Conservation (phyloP, 2,797 vertebrate genomes). For the Alosa sapidissima region DNA sequence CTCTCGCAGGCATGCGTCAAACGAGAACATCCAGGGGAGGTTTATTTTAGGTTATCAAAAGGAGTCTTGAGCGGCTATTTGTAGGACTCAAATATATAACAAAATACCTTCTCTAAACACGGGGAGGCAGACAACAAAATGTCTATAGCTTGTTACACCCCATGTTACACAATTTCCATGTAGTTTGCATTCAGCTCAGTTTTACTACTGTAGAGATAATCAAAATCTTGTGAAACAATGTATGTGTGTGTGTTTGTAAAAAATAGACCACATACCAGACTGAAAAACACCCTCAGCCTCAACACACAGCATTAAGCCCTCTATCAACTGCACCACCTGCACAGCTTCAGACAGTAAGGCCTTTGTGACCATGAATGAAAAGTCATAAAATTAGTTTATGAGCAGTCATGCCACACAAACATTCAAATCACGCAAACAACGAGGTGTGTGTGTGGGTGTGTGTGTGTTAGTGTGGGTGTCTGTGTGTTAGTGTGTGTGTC, state of each 20-base stretch:
- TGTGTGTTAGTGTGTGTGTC: neutral
- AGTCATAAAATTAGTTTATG: neutral
- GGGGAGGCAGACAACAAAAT: no score
- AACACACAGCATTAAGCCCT: neutral
- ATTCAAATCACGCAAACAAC: conserved; percentile 14
- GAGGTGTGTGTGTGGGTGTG: neutral
- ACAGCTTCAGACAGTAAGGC: neutral
- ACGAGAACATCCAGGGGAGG: neutral
- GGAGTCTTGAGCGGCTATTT: neutral
- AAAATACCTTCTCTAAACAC: neutral
- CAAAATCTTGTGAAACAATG: neutral
- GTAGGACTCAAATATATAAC: neutral
- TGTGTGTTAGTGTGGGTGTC: neutral
- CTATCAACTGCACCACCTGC: neutral
- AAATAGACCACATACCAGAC: no score
- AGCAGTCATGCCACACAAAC: neutral
- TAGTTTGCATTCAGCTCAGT: neutral
- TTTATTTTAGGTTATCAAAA: neutral
- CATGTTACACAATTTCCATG: neutral
- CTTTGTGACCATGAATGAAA: neutral
- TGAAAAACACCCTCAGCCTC: no score
- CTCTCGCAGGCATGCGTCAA: neutral
- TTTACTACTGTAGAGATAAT: neutral
- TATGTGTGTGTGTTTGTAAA: neutral
- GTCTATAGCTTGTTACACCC: neutral